phyloP scores from a whole-genome alignment of 2,888 invertebrate species.

The Phyllotreta cruciferae region DNA sequence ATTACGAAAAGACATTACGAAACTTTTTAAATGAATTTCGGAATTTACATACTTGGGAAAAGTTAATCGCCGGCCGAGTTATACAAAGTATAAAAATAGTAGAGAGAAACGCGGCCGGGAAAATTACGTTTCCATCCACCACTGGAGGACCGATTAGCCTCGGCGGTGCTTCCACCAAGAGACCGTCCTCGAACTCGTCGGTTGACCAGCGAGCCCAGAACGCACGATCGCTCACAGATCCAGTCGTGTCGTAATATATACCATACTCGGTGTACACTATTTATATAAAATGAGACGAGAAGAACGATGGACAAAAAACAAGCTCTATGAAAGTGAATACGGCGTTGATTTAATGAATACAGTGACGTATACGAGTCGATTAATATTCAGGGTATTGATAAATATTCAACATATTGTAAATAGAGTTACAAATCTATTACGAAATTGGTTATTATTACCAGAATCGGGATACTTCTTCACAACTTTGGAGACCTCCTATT shows the following conservation, averaged over 20 bases:
- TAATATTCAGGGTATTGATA: too few species aligned
- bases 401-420: too few species aligned
- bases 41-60: conserved; percentile 4
- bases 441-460: too few species aligned
- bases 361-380: background rate
- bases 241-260: conserved; percentile 13
- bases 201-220: conserved; percentile 2
- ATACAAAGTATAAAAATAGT: background rate
- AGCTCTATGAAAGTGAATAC: conserved; percentile 29
- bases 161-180: conserved; percentile 9
- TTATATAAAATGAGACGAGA: conserved; percentile 20
- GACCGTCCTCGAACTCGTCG: conserved; percentile 6
- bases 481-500: too few species aligned
- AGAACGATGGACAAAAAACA: conserved; percentile 18
- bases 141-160: background rate
- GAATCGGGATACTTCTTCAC: too few species aligned
- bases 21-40: conserved; percentile 7
- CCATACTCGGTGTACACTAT: conserved; percentile 22
- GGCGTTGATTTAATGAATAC: conserved; percentile 8
- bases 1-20: conserved; percentile 8
- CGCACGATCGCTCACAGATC: conserved; percentile 10
- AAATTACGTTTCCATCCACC: background rate
- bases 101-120: background rate
- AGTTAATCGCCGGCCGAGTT: too few species aligned
- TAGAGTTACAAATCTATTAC: too few species aligned